These are phyloP conservation scores for Zaprionus inermis DNA, from an alignment of 1,140 invertebrate genomes.

Conservation along the genomic window DNA sequence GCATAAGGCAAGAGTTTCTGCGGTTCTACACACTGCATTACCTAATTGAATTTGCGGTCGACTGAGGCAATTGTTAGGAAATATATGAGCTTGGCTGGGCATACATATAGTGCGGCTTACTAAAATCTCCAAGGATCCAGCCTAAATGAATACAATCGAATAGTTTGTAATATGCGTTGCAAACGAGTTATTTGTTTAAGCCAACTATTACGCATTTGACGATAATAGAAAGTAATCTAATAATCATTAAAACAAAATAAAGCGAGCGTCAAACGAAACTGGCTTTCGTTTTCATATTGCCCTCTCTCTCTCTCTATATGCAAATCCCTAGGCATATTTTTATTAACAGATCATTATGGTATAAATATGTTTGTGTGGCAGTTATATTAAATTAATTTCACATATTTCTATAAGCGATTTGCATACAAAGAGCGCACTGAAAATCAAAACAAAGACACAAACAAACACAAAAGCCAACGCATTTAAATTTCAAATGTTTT, in stretches of 20 bases:
- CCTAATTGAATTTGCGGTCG: constrained; percentile 39
- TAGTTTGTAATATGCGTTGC: background rate
- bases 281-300: constrained; percentile 19
- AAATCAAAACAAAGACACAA: constrained; percentile 12
- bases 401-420: constrained; percentile 49
- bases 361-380: constrained; percentile 25
- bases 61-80: background rate
- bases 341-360: constrained; percentile 45
- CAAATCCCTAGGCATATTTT: constrained; percentile 54
- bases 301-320: constrained; percentile 41
- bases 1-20: constrained; percentile 34
- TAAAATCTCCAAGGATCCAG: no score
- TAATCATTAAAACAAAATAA: constrained; percentile 20
- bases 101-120: no score
- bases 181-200: constrained; percentile 1
- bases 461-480: constrained; percentile 3
- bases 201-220: constrained; percentile 19
- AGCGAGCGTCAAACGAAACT: constrained; percentile 9
- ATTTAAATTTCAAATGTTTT: constrained; percentile 45
- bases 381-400: constrained; percentile 60
- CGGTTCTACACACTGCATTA: constrained; percentile 30
- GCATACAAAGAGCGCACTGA: constrained; percentile 47
- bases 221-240: constrained; percentile 8
- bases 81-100: background rate
- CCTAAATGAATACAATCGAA: no score